Base-by-base conservation (phyloP, 2,888 invertebrate species). In the Polydrusus cervinus region DNA sequence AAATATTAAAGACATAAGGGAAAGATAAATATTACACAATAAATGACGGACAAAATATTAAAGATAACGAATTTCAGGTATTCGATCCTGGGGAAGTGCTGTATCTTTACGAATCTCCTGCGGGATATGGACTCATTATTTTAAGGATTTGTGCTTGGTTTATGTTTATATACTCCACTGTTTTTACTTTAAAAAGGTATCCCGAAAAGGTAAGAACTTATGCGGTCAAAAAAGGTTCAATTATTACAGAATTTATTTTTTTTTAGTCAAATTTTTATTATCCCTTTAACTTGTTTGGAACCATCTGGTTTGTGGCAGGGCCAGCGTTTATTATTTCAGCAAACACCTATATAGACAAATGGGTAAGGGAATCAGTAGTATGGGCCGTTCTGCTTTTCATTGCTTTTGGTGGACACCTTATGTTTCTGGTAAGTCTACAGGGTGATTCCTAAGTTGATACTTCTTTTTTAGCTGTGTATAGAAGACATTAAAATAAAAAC, bases 61-160 rank as follows among this genome's bases (percentile, higher is more conserved):
- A 65, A 49, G 51, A 11, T 53, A 51, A 45, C 14, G 18, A 53
- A 16, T 76, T 76, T 38, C 57, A 76, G 78, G 78, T 92, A 0
- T 97, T 97, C 84, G 97, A 97, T 86, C 96, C 97, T 0, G 97
- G 97, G 1, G 90, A 94, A 86, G 97, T 98, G 0, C 85, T 97
- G 11, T 97, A 97, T 84, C 86, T 96, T 1, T 97, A 97, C 83
- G 97, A 98, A 87, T 96, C 96, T 51, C 94, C 95, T 0, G 95
- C 97, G 0, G 97, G 97, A 0, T 95, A 96, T 82, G 93, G 93
- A 0, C 87, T 97, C 7, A 92, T 97, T 10, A 89, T 91, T 3
- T 86, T 97, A 66, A 90, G 96, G 53, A 87, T 95, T 0, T 81
- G 92, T 0, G 95, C 95, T 0, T 97, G 97, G 96, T 88, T 92